A percentile compares a stretch with the other conserved stretches of the same genome.
These are phyloP conservation scores for Macaria liturata DNA, from an alignment of 2,888 invertebrate genomes.

Conservation along the genomic window DNA sequence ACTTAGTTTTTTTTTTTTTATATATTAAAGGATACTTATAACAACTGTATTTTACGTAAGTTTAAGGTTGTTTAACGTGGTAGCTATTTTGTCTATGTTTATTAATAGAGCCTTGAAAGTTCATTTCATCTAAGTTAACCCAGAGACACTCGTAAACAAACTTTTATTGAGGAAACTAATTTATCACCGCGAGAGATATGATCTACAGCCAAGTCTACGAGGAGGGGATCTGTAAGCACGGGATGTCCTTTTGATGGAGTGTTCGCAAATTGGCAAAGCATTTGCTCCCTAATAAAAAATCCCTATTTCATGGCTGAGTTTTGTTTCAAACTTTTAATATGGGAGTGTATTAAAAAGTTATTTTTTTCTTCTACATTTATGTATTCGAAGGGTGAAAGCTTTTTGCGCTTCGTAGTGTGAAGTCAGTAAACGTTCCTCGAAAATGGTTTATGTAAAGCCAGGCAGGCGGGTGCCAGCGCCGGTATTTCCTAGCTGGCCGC, in stretches of 20 bases:
- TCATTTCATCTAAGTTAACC: constrained; percentile 39
- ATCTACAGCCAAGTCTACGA: constrained; percentile 51
- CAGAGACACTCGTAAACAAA: constrained; percentile 40
- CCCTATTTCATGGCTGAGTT: constrained; percentile 1
- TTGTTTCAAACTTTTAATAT: constrained; percentile 3
- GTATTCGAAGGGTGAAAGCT: neutral
- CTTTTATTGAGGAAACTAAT: constrained; percentile 60
- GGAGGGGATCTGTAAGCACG: constrained; percentile 39
- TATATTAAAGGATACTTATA: neutral
- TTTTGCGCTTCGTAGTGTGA: constrained; percentile 4
- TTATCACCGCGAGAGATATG: constrained; percentile 62
- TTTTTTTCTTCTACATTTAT: neutral
- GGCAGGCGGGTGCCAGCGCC: constrained; percentile 67
- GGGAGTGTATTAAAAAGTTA: constrained; percentile 1
- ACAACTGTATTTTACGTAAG: neutral
- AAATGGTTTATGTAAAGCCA: constrained; percentile 38
- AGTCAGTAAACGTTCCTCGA: constrained; percentile 11
- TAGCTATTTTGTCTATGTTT: constrained; percentile 11
- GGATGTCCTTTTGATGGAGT: constrained; percentile 51
- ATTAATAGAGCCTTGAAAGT: constrained; percentile 34
- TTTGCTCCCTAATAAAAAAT: constrained; percentile 15
- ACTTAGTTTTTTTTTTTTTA: neutral
- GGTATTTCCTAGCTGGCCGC: constrained; percentile 64
- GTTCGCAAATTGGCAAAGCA: constrained; percentile 41
- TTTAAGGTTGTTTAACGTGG: neutral